A percentile compares a stretch with the other conserved stretches of the same genome.
phyloP scores from a whole-genome alignment of 2,888 invertebrate species.

The Lobophora halterata region DNA sequence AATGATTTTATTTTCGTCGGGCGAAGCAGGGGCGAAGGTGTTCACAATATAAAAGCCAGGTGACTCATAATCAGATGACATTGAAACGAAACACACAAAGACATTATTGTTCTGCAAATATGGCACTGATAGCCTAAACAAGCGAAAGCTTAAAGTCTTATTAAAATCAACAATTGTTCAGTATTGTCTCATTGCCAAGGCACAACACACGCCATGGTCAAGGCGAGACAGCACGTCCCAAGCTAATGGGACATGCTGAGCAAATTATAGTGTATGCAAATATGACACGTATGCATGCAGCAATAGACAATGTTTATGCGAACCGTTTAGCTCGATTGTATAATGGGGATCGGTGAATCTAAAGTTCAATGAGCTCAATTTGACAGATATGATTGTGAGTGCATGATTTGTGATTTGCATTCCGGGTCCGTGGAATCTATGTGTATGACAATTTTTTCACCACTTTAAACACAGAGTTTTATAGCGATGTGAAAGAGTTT shows the following conservation, averaged over 20 bases:
- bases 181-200: conserved; percentile 18
- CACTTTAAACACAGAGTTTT: too few relatives aligned
- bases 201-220: conserved; percentile 9
- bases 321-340: conserved; percentile 31
- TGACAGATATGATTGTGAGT: conserved; percentile 11
- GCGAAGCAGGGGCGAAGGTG: too few relatives aligned
- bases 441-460: too few relatives aligned
- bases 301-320: conserved; percentile 25
- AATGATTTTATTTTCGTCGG: too few relatives aligned
- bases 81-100: not conserved
- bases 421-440: too few relatives aligned
- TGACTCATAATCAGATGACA: too few relatives aligned
- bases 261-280: conserved; percentile 25
- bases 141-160: not conserved
- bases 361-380: conserved; percentile 5
- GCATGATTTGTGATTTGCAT: too few relatives aligned
- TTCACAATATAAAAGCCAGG: too few relatives aligned
- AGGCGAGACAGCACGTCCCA: conserved; percentile 8
- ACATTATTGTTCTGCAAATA: conserved; percentile 1
- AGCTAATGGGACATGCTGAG: conserved; percentile 12
- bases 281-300: conserved; percentile 27
- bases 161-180: conserved; percentile 14
- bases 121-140: not conserved
- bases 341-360: conserved; percentile 10
- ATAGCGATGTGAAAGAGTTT: too few relatives aligned